These are phyloP conservation scores for Anseranas semipalmata DNA, from an alignment of 2,113 vertebrate genomes.

Conservation along the genomic window DNA sequence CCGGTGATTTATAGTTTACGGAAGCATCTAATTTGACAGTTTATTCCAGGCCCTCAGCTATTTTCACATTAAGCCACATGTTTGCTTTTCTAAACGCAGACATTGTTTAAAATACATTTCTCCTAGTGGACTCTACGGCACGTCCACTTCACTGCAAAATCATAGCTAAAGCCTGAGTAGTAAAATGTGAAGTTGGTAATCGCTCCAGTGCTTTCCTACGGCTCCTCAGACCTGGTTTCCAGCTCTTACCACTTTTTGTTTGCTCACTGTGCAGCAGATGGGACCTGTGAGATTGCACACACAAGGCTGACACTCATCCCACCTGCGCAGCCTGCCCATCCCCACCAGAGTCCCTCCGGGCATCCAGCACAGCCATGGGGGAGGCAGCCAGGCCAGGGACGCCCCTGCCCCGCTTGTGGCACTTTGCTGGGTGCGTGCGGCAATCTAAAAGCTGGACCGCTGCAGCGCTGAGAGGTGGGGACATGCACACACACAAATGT, in stretches of 20 bases:
- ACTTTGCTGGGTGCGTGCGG: not conserved
- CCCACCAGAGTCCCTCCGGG: accelerated
- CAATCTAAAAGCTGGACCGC: not conserved
- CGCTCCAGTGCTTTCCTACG: not conserved
- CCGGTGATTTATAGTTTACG: not conserved
- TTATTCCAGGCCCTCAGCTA: not conserved
- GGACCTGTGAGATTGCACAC: not conserved
- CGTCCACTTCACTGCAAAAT: not conserved
- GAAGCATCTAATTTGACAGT: not conserved
- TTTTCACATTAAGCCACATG: not conserved
- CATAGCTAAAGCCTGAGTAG: not conserved
- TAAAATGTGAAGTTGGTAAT: not conserved
- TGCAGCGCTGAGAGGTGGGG: not conserved
- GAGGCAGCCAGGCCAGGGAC: not conserved
- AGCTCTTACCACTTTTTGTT: not conserved
- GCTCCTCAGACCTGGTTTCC: not conserved
- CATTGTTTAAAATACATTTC: not conserved
- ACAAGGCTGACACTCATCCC: not conserved
- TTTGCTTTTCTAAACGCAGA: not conserved
- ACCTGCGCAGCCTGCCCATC: not conserved
- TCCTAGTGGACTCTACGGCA: not conserved
- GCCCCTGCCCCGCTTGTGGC: not conserved
- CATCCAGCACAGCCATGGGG: accelerated
- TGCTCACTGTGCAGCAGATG: not conserved
- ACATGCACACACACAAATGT: accelerated